Base-by-base conservation (phyloP, 2,888 invertebrate species). In the Spodoptera littoralis region DNA sequence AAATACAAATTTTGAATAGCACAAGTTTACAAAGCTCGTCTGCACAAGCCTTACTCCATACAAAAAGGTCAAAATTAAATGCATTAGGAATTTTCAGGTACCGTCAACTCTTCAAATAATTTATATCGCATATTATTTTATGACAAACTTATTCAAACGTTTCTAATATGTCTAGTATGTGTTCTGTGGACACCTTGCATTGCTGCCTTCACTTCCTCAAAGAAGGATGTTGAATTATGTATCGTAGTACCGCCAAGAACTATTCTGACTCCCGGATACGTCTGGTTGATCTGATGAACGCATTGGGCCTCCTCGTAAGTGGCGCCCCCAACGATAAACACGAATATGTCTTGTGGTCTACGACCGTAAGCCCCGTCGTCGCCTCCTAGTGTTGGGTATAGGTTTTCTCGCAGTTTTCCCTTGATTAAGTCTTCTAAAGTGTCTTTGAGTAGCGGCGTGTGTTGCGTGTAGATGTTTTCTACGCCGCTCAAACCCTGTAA, bases 391-490 rank as follows among this genome's bases (percentile, higher is more conserved):
- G 97, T 97, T 0, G 99, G 99, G 92, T 97, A 99, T 4, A 96
- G 91, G 66, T 97, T 96, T 81, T 98, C 98, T 62, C 97, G 96
- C n/a, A 99, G 95, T 83, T 97, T 97, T 1, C 98, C 99, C 87
- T 98, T 98, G 43, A 98, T 96, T 0, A 99, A 94, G 85, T 98
- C 98, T 82, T 99, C 99, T 0, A 99, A 88, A 0, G 98, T 97
- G 86, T 98, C 98, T 80, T 97, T 97, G 6, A 99, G 91, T 27
- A 98, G 94, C 0, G 99, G 99, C n/a, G 97, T 97, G 91, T 99
- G 99, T 86, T 99, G 99, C 0, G 99, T 99, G 93, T 99, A 99
- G 69, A 99, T 98, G 92, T 99, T 99, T 88, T 99, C 99, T 0
- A 99, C 99, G 1, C 99, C 99, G 92, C 97, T 98, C 22, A 98